phyloP scores from a whole-genome alignment of 53 echinoderm and acorn worm species.

The Antedon mediterranea region DNA sequence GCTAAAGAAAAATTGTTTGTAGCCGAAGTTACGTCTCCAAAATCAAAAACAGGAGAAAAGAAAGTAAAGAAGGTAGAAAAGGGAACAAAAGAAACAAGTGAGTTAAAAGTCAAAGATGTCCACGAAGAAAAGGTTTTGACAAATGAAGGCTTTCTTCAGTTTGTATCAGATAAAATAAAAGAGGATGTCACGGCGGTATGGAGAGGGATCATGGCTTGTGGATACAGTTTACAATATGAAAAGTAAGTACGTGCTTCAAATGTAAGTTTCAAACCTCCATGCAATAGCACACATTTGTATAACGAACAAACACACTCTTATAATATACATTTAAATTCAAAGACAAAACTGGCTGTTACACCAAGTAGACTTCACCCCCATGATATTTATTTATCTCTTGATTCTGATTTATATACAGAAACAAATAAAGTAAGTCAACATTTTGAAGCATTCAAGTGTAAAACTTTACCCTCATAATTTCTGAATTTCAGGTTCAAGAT shows the following conservation, averaged over 20 bases:
- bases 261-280: too few relatives aligned
- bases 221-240: slow-evolving; percentile 62
- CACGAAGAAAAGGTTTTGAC: slow-evolving; percentile 43
- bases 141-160: slow-evolving; percentile 46
- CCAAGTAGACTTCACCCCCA: slow-evolving; percentile 70
- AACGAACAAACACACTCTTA: too few relatives aligned
- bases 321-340: too few relatives aligned
- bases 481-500: too few relatives aligned
- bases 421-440: too few relatives aligned
- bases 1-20: too few relatives aligned
- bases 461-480: too few relatives aligned
- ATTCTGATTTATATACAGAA: too few relatives aligned
- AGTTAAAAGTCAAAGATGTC: slow-evolving; percentile 27
- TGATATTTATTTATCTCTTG: slow-evolving; percentile 50
- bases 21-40: neutral
- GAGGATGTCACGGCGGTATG: slow-evolving; percentile 51
- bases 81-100: slow-evolving; percentile 27
- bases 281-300: too few relatives aligned
- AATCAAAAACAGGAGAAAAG: slow-evolving; percentile 23
- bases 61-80: slow-evolving; percentile 39
- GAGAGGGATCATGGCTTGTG: slow-evolving; percentile 58
- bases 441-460: too few relatives aligned
- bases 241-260: too few relatives aligned
- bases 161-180: slow-evolving; percentile 33
- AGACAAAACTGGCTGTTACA: slow-evolving; percentile 66